These are phyloP conservation scores for Dasypogon diadema DNA, from an alignment of 2,888 invertebrate species.

Conservation along the genomic window DNA sequence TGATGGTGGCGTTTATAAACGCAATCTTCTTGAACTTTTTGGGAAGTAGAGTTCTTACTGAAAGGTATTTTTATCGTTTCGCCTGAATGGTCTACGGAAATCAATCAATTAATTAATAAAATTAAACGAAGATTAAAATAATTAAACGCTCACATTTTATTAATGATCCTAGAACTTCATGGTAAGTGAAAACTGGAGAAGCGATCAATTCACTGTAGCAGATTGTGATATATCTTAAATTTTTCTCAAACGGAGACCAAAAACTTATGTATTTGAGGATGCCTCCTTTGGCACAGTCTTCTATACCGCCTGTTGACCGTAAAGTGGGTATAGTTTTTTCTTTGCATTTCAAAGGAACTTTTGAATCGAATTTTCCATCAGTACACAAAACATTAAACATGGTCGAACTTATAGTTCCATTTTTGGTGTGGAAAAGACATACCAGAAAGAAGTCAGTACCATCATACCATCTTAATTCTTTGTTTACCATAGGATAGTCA, in stretches of 20 bases:
- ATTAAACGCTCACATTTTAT: conserved; percentile 44
- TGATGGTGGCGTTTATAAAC: conserved; percentile 63
- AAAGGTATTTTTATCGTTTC: conserved; percentile 60
- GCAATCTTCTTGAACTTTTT: conserved; percentile 58
- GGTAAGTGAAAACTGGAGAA: conserved; percentile 51
- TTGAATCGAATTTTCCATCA: too few species aligned
- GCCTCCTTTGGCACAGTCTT: too few species aligned
- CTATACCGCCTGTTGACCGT: too few species aligned
- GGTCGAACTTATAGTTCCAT: too few species aligned
- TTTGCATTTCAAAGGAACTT: too few species aligned
- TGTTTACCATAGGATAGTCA: too few species aligned
- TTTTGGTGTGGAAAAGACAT: too few species aligned
- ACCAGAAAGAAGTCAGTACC: too few species aligned
- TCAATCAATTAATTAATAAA: not conserved
- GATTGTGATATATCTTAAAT: conserved; percentile 49
- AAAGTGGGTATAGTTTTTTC: too few species aligned
- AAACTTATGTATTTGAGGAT: conserved; percentile 53
- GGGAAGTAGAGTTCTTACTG: conserved; percentile 60
- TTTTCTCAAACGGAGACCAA: not conserved
- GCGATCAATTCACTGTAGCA: conserved; percentile 54
- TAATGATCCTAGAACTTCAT: conserved; percentile 51
- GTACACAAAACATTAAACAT: too few species aligned
- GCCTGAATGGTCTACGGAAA: conserved; percentile 28
- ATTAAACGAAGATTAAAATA: not conserved
- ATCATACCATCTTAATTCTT: too few species aligned